Percentiles rank a stretch among this genome's conserved stretches.
phyloP scores from a whole-genome alignment of 2,113 vertebrate species.

The Phalacrocorax aristotelis region DNA sequence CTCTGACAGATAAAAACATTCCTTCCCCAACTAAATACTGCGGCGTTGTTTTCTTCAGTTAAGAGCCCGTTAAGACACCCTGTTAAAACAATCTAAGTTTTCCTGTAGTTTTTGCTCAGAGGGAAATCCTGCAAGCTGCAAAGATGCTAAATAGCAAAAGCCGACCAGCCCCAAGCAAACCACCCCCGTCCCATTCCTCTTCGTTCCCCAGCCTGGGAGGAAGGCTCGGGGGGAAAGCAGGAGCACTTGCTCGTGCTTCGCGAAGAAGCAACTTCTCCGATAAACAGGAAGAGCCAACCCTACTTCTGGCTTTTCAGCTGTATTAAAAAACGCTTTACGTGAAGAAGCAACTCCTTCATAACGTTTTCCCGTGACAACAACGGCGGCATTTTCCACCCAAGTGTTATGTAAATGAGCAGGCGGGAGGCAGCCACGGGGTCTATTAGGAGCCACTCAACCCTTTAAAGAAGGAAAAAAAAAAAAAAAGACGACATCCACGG shows the following conservation, averaged over 20 bases:
- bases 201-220: not conserved
- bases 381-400: not conserved
- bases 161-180: not conserved
- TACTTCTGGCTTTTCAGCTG: not conserved
- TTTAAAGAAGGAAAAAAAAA: not conserved
- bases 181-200: not conserved
- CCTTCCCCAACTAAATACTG: not conserved
- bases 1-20: not conserved
- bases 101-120: not conserved
- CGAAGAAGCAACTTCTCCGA: not conserved
- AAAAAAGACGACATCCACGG: not conserved
- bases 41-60: not conserved
- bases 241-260: not conserved
- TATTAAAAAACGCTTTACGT: not conserved
- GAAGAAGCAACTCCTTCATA: not conserved
- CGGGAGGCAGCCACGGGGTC: not conserved
- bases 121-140: not conserved
- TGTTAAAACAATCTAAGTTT: not conserved
- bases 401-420: not conserved
- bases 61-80: not conserved
- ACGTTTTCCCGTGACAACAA: not conserved
- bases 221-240: not conserved
- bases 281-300: conserved; percentile 25
- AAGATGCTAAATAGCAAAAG: not conserved
- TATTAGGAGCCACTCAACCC: not conserved